phyloP scores from a whole-genome alignment of 2,888 invertebrate species.

The Metacarcinus magister region DNA sequence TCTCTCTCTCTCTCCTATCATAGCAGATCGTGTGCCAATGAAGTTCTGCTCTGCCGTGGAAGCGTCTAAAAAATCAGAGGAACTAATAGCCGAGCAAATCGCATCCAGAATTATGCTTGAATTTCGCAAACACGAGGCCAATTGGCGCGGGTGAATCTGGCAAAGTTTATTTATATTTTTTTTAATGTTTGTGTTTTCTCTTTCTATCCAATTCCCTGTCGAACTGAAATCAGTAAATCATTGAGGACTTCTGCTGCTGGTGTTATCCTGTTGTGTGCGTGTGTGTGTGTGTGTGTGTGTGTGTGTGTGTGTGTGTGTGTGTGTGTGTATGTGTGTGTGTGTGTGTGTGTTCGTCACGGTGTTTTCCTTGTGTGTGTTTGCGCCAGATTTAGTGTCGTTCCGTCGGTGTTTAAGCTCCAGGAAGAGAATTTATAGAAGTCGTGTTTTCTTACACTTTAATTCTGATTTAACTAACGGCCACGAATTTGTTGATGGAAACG shows the following conservation, averaged over 20 bases:
- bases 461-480: background rate
- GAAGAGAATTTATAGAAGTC: background rate
- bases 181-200: too few relatives aligned
- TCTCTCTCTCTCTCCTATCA: background rate
- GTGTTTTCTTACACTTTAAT: background rate
- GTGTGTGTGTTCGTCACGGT: background rate
- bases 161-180: background rate
- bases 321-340: too few relatives aligned
- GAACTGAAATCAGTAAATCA: background rate
- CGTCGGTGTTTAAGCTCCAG: background rate
- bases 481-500: background rate
- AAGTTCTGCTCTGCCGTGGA: background rate
- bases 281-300: background rate
- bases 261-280: background rate
- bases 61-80: background rate
- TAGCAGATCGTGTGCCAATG: background rate
- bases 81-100: slow-evolving; percentile 11
- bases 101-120: background rate
- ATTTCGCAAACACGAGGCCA: slow-evolving; percentile 15
- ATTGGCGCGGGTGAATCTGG: background rate
- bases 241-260: background rate
- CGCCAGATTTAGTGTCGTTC: background rate
- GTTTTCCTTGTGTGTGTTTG: background rate
- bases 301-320: slow-evolving; percentile 2
- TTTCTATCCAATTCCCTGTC: background rate